Evolutionary conservation across 1,140 invertebrate species (phyloP).

Genomic region (Homarus americanus): DNA sequence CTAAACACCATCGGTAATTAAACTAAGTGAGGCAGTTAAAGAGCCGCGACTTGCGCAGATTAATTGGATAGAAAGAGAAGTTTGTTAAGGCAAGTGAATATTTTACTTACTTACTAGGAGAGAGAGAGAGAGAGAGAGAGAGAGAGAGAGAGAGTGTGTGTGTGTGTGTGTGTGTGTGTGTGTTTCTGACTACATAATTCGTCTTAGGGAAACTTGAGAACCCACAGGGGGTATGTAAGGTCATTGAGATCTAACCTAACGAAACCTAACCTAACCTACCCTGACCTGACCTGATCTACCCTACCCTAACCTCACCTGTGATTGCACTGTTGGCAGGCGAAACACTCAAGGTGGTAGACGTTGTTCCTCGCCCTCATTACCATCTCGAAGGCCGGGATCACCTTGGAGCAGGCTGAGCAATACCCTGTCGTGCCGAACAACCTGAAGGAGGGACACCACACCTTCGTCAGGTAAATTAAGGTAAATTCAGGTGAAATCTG

Average conservation of each 20-base stretch:
- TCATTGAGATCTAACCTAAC: no score
- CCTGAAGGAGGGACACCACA: conserved; percentile 80
- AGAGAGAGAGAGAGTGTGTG: neutral
- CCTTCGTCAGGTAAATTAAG: no score
- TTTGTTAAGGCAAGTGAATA: neutral
- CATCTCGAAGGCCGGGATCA: conserved; percentile 97
- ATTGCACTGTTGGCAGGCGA: conserved; percentile 97
- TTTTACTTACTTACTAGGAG: neutral
- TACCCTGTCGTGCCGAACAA: conserved; percentile 95
- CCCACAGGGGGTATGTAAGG: neutral
- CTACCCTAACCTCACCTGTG: conserved; percentile 91
- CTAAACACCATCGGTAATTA: conserved; percentile 36
- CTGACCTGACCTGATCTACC: neutral
- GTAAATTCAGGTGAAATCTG: neutral
- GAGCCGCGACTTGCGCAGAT: neutral
- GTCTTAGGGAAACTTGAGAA: neutral
- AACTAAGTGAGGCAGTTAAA: conserved; percentile 26
- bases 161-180: conserved; percentile 22
- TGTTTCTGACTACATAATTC: neutral
- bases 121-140: neutral
- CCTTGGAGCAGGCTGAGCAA: conserved; percentile 91
- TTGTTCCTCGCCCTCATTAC: conserved; percentile 96
- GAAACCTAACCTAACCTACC: no score
- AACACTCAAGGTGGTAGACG: conserved; percentile 97
- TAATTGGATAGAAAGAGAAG: conserved; percentile 17